phyloP scores from a whole-genome alignment of 2,888 invertebrate species.

The Chymomyza fuscimana region DNA sequence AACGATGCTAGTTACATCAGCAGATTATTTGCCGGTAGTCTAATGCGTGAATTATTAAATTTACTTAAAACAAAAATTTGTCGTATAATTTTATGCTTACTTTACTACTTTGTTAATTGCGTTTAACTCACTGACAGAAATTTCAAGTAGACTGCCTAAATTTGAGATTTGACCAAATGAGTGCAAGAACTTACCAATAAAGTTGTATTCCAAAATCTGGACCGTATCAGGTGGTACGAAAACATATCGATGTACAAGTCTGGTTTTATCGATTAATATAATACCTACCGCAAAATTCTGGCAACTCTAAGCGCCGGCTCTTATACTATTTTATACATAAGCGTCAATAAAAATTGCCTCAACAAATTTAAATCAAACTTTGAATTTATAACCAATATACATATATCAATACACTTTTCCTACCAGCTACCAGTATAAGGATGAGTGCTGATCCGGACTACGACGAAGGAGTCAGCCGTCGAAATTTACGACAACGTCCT shows the following conservation, averaged over 20 bases:
- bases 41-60: background rate
- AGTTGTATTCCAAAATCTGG: conserved; percentile 22
- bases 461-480: conserved; percentile 18
- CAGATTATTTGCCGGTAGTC: conserved; percentile 24
- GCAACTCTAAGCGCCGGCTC: background rate
- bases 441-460: conserved; percentile 8
- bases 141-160: background rate
- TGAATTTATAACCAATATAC: too few species aligned
- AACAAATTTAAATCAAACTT: too few species aligned
- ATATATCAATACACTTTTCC: too few species aligned
- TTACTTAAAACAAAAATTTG: background rate
- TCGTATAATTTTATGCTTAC: background rate
- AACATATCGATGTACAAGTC: background rate
- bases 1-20: conserved; percentile 52
- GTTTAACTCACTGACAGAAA: background rate
- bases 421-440: background rate
- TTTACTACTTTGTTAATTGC: background rate
- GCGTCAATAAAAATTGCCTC: too few species aligned
- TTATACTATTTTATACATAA: background rate
- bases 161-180: background rate
- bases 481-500: conserved; percentile 56
- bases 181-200: background rate
- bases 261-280: background rate
- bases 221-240: background rate
- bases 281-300: background rate